phyloP scores from a whole-genome alignment of 2,113 vertebrate species.

The Ciconia maguari region DNA sequence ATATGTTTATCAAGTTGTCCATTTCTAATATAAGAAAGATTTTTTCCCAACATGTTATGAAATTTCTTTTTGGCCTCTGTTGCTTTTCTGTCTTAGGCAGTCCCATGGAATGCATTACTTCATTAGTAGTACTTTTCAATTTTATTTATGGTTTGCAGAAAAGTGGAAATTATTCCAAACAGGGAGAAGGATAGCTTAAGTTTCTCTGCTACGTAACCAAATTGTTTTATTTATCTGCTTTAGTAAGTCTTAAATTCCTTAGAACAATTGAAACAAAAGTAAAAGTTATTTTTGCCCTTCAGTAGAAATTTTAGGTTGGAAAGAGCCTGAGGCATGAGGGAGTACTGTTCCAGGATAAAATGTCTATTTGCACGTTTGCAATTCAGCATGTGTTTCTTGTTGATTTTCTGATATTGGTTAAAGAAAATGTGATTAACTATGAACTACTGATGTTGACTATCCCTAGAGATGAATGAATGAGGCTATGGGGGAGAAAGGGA shows the following conservation, averaged over 20 bases:
- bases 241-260: neutral
- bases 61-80: neutral
- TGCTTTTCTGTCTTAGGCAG: neutral
- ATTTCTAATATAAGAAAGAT: neutral
- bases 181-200: neutral
- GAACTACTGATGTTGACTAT: neutral
- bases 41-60: neutral
- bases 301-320: neutral
- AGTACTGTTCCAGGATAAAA: neutral
- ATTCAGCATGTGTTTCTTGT: neutral
- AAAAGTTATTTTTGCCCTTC: neutral
- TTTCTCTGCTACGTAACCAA: neutral
- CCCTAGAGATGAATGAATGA: neutral
- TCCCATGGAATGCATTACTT: neutral
- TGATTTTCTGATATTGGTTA: conserved; percentile 3
- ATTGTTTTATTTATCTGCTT: neutral
- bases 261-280: neutral
- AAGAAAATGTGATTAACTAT: neutral
- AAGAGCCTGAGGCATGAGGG: neutral
- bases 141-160: neutral
- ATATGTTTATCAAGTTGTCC: neutral
- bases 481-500: neutral
- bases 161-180: neutral
- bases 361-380: neutral
- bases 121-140: neutral